Conservation (phyloP, 1,140 invertebrate genomes). For the Lasioglossum baleicum region DNA sequence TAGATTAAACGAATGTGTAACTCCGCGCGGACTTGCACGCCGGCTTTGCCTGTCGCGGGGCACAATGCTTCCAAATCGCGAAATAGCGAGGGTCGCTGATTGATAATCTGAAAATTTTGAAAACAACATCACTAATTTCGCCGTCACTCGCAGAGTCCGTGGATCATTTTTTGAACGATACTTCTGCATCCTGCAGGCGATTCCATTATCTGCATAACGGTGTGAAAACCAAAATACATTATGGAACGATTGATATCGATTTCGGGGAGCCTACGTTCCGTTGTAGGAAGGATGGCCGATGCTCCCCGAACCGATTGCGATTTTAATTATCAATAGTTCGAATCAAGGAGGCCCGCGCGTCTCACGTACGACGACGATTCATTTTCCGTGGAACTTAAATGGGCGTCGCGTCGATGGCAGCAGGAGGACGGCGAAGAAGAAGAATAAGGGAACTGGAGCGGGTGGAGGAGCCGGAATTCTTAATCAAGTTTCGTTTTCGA, state of each 20-base stretch:
- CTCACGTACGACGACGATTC: slow-evolving; percentile 24
- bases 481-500: slow-evolving; percentile 69
- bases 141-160: too few relatives aligned
- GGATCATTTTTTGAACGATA: too few relatives aligned
- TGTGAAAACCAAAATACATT: too few relatives aligned
- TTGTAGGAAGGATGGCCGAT: background rate
- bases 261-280: background rate
- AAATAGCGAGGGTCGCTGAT: too few relatives aligned
- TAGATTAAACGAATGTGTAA: too few relatives aligned
- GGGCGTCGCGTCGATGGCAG: background rate
- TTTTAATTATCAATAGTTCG: slow-evolving; percentile 20
- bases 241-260: background rate
- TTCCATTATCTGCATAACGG: too few relatives aligned
- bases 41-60: too few relatives aligned
- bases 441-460: background rate
- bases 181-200: too few relatives aligned
- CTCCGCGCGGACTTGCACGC: too few relatives aligned
- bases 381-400: background rate
- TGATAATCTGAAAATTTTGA: too few relatives aligned
- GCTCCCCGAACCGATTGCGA: background rate
- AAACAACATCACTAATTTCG: too few relatives aligned
- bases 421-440: background rate
- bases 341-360: background rate
- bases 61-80: too few relatives aligned
- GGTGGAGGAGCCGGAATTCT: slow-evolving; percentile 52